These are phyloP conservation scores for Agonopterix arenella DNA, from an alignment of 2,888 invertebrate genomes.

Conservation along the genomic window DNA sequence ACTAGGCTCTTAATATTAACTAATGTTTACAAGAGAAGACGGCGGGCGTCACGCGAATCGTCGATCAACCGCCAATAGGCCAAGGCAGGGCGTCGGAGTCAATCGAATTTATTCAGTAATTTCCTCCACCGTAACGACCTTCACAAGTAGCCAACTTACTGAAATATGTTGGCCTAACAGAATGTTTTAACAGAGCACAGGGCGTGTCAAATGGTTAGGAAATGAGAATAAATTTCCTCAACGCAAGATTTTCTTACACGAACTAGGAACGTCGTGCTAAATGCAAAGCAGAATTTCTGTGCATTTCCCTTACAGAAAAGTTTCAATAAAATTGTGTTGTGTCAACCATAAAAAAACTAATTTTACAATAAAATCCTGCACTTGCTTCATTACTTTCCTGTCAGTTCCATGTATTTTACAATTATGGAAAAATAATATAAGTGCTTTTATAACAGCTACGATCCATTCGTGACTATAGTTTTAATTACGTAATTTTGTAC, in stretches of 20 bases:
- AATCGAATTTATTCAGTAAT: slow-evolving; percentile 69
- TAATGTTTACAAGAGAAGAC: slow-evolving; percentile 15
- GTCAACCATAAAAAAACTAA: too few species aligned
- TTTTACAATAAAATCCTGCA: too few species aligned
- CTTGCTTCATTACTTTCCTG: too few species aligned
- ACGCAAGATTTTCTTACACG: not conserved
- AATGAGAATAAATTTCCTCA: slow-evolving; percentile 4
- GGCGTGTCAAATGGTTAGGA: slow-evolving; percentile 1
- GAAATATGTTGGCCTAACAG: slow-evolving; percentile 40
- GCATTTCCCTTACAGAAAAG: too few species aligned
- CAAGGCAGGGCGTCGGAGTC: slow-evolving; percentile 39
- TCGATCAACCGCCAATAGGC: slow-evolving; percentile 54
- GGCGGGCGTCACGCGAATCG: slow-evolving; percentile 50
- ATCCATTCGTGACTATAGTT: too few species aligned
- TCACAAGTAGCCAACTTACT: slow-evolving; percentile 43
- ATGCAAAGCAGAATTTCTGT: too few species aligned
- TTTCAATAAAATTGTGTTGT: too few species aligned
- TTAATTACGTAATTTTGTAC: too few species aligned
- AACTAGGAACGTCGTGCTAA: too few species aligned
- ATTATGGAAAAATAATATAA: too few species aligned
- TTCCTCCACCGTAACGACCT: slow-evolving; percentile 45
- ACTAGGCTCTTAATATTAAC: slow-evolving; percentile 7
- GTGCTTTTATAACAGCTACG: too few species aligned
- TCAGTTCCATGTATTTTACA: too few species aligned
- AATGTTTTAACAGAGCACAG: slow-evolving; percentile 19